Evolutionary conservation across 2,888 invertebrate species (phyloP).

Genomic region (Drepanosiphum platanoidis): DNA sequence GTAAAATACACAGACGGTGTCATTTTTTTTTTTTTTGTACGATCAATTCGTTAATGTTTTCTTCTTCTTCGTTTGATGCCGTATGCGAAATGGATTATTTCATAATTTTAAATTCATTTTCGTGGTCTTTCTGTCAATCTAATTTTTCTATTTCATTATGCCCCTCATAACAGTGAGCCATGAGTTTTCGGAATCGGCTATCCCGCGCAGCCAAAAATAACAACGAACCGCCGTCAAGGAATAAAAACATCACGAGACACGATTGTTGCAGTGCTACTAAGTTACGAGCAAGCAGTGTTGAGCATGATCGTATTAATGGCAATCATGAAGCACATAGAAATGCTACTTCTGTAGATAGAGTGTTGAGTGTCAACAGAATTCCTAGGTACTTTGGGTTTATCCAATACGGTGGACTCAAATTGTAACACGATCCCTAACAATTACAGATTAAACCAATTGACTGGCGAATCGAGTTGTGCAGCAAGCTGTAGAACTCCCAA

Average conservation of each 20-base stretch:
- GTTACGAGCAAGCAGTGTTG: conserved; percentile 55
- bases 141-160: conserved; percentile 1
- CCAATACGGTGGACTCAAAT: conserved; percentile 42
- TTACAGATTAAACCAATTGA: conserved; percentile 58
- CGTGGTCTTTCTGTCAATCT: not conserved
- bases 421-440: conserved; percentile 47
- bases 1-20: too few species aligned
- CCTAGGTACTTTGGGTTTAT: conserved; percentile 53
- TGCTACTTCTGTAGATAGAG: conserved; percentile 57
- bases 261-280: conserved; percentile 50
- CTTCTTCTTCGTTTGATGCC: too few species aligned
- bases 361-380: conserved; percentile 48
- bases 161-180: conserved; percentile 45
- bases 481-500: conserved; percentile 52
- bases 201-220: conserved; percentile 57
- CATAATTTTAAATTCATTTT: not conserved
- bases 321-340: conserved; percentile 56
- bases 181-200: conserved; percentile 61
- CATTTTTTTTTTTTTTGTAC: too few species aligned
- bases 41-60: too few species aligned
- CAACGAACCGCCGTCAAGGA: conserved; percentile 50
- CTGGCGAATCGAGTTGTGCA: conserved; percentile 53
- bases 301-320: conserved; percentile 57
- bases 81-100: too few species aligned
- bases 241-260: conserved; percentile 43